phyloP scores from a whole-genome alignment of 2,888 invertebrate species.

The Cenopis cana region DNA sequence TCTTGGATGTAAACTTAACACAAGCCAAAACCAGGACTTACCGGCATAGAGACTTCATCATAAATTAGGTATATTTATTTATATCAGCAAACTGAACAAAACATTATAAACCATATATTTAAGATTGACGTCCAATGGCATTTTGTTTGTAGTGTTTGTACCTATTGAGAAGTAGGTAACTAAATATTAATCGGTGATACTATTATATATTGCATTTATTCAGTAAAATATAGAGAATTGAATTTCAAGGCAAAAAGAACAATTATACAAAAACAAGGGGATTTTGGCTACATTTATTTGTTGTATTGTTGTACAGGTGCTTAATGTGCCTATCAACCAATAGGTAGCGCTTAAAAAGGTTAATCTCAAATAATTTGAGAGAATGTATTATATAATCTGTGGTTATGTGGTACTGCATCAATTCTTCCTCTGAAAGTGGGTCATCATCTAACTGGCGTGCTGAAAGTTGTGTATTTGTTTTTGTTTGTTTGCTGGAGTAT shows the following conservation, averaged over 20 bases:
- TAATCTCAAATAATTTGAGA: too few relatives aligned
- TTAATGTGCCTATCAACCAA: too few relatives aligned
- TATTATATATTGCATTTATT: neutral
- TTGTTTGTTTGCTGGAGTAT: too few relatives aligned
- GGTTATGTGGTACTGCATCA: too few relatives aligned
- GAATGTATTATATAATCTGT: too few relatives aligned
- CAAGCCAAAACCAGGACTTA: conserved; percentile 15
- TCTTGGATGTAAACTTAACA: neutral
- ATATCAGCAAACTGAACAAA: neutral
- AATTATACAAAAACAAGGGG: neutral
- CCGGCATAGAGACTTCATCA: conserved; percentile 3
- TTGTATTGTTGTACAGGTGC: too few relatives aligned
- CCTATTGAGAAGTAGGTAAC: neutral
- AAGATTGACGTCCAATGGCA: too few relatives aligned
- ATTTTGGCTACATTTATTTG: neutral
- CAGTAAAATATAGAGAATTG: neutral
- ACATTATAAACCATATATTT: neutral
- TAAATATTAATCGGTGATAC: neutral
- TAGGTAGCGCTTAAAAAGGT: too few relatives aligned
- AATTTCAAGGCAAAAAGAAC: neutral
- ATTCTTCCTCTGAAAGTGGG: too few relatives aligned
- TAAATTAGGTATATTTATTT: neutral
- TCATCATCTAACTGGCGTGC: too few relatives aligned
- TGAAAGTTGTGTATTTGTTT: too few relatives aligned
- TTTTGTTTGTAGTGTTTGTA: neutral